Evolutionary conservation across 2,113 vertebrate species (phyloP), one percentile per base, ranked within the genome.

Genomic region (Kryptolebias marmoratus): DNA sequence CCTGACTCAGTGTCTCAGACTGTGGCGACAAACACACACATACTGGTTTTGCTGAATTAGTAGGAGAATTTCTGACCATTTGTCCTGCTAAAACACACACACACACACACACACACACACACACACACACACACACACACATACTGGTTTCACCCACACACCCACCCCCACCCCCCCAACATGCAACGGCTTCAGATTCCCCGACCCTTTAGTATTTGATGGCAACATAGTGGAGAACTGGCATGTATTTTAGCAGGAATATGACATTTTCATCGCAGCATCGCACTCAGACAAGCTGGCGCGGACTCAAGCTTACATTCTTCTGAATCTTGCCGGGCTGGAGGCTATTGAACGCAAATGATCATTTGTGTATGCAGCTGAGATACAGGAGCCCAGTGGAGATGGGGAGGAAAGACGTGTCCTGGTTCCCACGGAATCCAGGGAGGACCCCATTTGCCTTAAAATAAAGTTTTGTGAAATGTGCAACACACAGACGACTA

Each of bases 361-460:
- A 10, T 84, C 69, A 0, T 81, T 82, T 36, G 70, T 84, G 1
- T 78, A 77, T 31, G 50, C 72, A 2, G 11, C n/a, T 0, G 73
- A 61, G 5, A 60, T 67, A 4, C 5, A 59, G 0, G 64, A n/a
- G 4, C 32, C 68, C 0, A 22, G 22, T 22, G 22, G 22, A 22
- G 22, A 22, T 22, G 28, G 47, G 1, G 54, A 50, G 0, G 52
- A 30, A 9, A 47, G 69, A 64, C 11, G 1, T 4, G 11, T 83
- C 3, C 28, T 72, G 7, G 15, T 22, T 10, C n/a, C 62, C 0
- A 71, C 62, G 0, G 59, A 80, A 8, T 80, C 66, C 2, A 77
- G 15, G 36, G 73, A 84, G 32, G 64, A 84, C 30, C 84, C 81
- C 0, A 67, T 79, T 1, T 82, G 76, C 16, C 14, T 88, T 5